Percentiles rank a stretch among this genome's conserved stretches.
These are phyloP conservation scores for Perca fluviatilis DNA, from an alignment of 2,113 vertebrate genomes.

Conservation along the genomic window DNA sequence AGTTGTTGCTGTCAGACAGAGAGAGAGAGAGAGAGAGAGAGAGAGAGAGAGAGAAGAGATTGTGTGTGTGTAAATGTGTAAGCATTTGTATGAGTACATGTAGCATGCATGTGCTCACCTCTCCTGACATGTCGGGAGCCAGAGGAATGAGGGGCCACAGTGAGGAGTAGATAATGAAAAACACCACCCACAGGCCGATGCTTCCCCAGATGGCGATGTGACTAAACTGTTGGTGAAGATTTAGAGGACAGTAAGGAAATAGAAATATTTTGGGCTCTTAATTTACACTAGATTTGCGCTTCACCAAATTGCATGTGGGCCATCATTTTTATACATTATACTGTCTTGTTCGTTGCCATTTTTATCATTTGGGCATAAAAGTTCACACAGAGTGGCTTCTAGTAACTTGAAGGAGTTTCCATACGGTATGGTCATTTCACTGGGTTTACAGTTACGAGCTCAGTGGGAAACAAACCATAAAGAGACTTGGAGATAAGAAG, in stretches of 20 bases:
- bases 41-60: too few species aligned
- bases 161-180: conserved; percentile 96
- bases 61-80: not conserved
- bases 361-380: not conserved
- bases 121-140: conserved; percentile 98
- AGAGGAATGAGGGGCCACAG: conserved; percentile 95
- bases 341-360: not conserved
- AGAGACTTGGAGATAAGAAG: conserved; percentile 33
- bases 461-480: conserved; percentile 37
- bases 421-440: conserved; percentile 12
- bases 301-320: not conserved
- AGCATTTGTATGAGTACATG: conserved; percentile 19
- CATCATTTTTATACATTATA: not conserved
- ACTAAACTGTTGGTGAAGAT: conserved; percentile 89
- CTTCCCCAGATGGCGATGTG: conserved; percentile 99
- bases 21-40: not conserved
- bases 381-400: not conserved
- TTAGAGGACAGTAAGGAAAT: conserved; percentile 13
- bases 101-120: conserved; percentile 86
- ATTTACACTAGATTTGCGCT: not conserved
- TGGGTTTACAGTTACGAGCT: conserved; percentile 41
- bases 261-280: not conserved
- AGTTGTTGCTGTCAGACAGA: conserved; percentile 23
- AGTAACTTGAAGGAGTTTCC: conserved; percentile 3
- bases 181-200: conserved; percentile 96